Base-by-base conservation (phyloP, 2,113 vertebrate species). In the Pseudorhombus dupliciocellatus region DNA sequence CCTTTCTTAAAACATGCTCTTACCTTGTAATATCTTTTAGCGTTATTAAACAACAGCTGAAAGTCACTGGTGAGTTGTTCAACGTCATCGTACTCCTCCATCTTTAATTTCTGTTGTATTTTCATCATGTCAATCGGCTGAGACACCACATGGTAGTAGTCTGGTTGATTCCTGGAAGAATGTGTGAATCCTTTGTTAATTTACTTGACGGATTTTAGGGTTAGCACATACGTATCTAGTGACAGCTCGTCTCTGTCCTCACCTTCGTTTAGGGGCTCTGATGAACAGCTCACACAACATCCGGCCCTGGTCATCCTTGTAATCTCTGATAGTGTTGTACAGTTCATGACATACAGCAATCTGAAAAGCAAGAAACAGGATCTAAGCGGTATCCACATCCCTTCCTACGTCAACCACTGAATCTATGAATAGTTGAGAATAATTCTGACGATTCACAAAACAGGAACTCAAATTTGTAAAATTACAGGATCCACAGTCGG, bases 81-180 rank as follows among this genome's bases (percentile, higher is more conserved):
- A 50, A 99, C 97, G 66, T 98, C 97, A 83, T 99, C 97, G 58
- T 99, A 99, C 72, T 99, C 98, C 86, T 99, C 98, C 97, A 99
- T 98, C 93, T 99, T 99, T 59, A 99, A 89, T 86, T 98, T 99
- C 83, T 99, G 98, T 60, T 99, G 98, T 80, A 99, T 98, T 88
- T 98, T 99, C 98, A 99, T 98, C 94, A 99, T 95, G 91, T 99
- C 98, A 53, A 99, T 99, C 18, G 98, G 98, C 89, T 99, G 97
- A 66, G 97, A 96, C 87, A 99, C 96, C 67, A 99, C 96, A 42
- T 99, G 96, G 84, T 99, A 99, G 88, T 99, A 99, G 87, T 99
- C 98, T 14, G 97, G 97, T 59, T 98, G 97, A 89, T 98, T 99
- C 91, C 98, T 99, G 77, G 10, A 42, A 72, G 24, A 64, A 60